Evolutionary conservation across 1,140 invertebrate genomes (phyloP), one percentile per base, ranked within the genome.

Genomic region (Aphaenogaster floridana): DNA sequence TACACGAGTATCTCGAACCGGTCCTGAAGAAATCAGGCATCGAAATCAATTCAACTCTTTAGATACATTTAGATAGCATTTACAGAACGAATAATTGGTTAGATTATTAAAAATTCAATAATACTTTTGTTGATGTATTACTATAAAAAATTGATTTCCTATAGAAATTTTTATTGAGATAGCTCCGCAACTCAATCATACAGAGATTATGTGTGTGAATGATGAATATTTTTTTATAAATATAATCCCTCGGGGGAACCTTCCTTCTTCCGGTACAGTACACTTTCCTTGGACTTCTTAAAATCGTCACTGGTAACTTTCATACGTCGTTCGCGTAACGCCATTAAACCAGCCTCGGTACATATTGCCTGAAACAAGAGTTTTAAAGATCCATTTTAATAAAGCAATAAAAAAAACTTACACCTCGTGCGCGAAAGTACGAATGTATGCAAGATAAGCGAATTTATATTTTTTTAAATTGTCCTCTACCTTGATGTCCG

Each of bases 231-330:
- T 45, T 57, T 92, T 97, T 99, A 99, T 94, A 99, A 97, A 96
- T 99, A 99, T 42, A 99, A 97, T 92, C 99, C 99, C 96, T 99
- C 99, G 8, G 99, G 99, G 68, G 99, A 99, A 87, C 99, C 99
- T 96, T 99, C 99, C 95, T 99, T 99, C 96, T 99, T 99, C 36
- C 99, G 97, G 95, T 99, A 99, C 17, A 99, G 96, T 69, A 99
- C 99, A 96, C 99, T 99, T 95, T 99, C 99, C 95, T 99, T 99
- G 0, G 99, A 99, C 95, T 99, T 99, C 94, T 98, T 98, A 94
- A 99, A 99, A 95, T 99, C 99, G 95, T 99, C 99, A 96, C 99
- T 99, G 45, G 99, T 99, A 15, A 99, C 99, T 96, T 99, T 99
- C 99, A 99, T 99, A 91, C 99, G 97, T 79, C 99, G 97, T 95